Evolutionary conservation across 1,140 invertebrate genomes (phyloP), one percentile per base, ranked within the genome.

Genomic region (Bombus ignitus): DNA sequence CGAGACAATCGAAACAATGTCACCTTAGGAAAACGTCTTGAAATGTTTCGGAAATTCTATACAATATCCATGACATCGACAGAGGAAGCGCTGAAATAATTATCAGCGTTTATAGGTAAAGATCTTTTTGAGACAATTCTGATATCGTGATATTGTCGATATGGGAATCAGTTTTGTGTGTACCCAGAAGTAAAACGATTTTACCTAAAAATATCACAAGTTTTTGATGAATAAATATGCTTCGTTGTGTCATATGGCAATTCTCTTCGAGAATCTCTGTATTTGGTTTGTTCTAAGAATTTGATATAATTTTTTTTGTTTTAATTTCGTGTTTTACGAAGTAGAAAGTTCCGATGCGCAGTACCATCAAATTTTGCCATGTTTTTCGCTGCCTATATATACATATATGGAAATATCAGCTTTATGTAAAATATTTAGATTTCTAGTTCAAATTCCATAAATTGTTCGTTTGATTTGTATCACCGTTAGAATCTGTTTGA

Each of bases 1-100:
- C 92, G 92, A 88, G 90, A 92, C 88, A 88, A 88, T 85, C 84
- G 80, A 89, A 87, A 83, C 87, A 86, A 73, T 76, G 85, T 87
- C 85, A 88, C 70, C 62, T 75, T 74, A 62, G 78, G 18, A 71
- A 81, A 88, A 73, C 57, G 25, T 70, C 53, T 62, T 68, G 81
- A 78, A 68, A 88, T 85, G 37, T 80, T 85, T 35, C 53, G 32
- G 22, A 68, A 81, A 81, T 81, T 32, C 22, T 25, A 5, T 81
- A 66, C 13, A 6, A 32, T 78, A 47, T 2, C 1, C 39, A 59
- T 42, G 62, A 75, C 13, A 57, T 78, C 28, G 62, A 73, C 44
- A 10, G 39, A 80, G 83, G 79, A 80, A 72, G 28, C 35, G 42
- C 15, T 44, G 47, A 65, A 80, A 72, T 65, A 62, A 44, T 80